Evolutionary conservation across 53 echinoderm and acorn worm genomes (phyloP), one percentile per base, ranked within the genome.

Genomic region (Luidia sarsii): DNA sequence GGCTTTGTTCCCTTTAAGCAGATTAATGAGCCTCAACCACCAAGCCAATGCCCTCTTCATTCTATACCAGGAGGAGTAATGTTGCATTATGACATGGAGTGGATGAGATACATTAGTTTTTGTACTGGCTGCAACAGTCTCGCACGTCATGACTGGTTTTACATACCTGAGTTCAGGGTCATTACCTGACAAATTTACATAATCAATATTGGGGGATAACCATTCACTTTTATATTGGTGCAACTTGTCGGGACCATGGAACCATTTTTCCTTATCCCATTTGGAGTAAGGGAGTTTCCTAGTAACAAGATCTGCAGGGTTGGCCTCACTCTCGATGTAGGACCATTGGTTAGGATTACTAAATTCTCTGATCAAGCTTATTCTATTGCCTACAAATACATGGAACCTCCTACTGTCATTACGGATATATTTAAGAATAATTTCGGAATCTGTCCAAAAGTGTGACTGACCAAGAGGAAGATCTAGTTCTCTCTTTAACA

Each of bases 361-460:
- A 11, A 63, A 33, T 3, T 63, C 64, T 63, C 64, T 33, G 33
- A 63, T 34, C 2, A 33, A 33, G 33, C 67, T 63, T 3, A 63
- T 33, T 63, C 64, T 63, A 33, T 63, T 63, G 13, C 35, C 64
- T 1, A 33, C 35, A 63, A 63, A 62, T 18, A 62, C 63, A 62
- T 62, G 32, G 31, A 63, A 63, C 16, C 64, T 3, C 50, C 50
- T 4, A n/a, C n/a, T n/a, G n/a, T n/a, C n/a, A n/a, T n/a, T n/a
- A n/a, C n/a, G n/a, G n/a, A n/a, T n/a, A n/a, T n/a, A n/a, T n/a
- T n/a, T n/a, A n/a, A n/a, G n/a, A n/a, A n/a, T n/a, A n/a, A n/a
- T n/a, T n/a, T n/a, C n/a, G n/a, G n/a, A n/a, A n/a, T n/a, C n/a
- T n/a, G n/a, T n/a, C n/a, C n/a, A n/a, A n/a, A n/a, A n/a, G n/a